phyloP scores from a whole-genome alignment of 2,888 invertebrate species.

The Bhutanitis thaidina region DNA sequence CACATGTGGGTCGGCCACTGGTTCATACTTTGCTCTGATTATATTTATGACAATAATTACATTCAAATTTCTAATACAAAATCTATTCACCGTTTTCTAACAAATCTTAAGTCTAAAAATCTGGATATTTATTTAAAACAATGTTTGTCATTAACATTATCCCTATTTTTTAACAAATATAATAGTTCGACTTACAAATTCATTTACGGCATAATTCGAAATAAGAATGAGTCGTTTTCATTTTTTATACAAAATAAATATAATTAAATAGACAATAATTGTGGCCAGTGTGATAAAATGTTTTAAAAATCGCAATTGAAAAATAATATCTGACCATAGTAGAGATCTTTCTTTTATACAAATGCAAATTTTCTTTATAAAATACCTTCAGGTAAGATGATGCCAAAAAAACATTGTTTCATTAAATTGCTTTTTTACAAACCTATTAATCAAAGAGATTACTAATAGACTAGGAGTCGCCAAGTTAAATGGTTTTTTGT shows the following conservation, averaged over 20 bases:
- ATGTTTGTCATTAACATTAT: not conserved
- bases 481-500: not conserved
- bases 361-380: not conserved
- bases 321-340: not conserved
- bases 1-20: not conserved
- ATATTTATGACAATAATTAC: not conserved
- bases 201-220: not conserved
- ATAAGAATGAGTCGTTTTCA: too few species aligned
- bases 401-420: too few species aligned
- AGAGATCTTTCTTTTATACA: not conserved
- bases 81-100: not conserved
- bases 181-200: not conserved
- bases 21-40: not conserved
- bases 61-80: not conserved
- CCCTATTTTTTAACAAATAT: not conserved
- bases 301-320: not conserved
- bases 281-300: not conserved
- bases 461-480: conserved; percentile 3
- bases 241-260: not conserved
- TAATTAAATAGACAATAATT: not conserved
- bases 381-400: not conserved
- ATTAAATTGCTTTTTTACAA: too few species aligned
- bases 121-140: not conserved
- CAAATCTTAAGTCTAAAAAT: not conserved
- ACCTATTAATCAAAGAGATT: not conserved